Evolutionary conservation across 1,140 invertebrate species (phyloP), one percentile per base, ranked within the genome.

Genomic region (Microplitis mediator): DNA sequence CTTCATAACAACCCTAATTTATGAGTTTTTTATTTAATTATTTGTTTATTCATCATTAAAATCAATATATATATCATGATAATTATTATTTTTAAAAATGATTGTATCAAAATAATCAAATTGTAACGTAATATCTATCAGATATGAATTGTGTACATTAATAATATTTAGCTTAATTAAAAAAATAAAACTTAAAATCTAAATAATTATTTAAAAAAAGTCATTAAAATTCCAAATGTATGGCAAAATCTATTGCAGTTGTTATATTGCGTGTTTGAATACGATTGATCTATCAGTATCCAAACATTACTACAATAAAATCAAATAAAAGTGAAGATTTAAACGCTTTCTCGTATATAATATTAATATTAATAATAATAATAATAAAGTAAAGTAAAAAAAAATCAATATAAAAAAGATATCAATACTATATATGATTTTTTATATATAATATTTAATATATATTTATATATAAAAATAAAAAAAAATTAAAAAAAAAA

Each of bases 181-280:
- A 65, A 36, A 64, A 64, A 35, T 31, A 36, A 64, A 64, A 14
- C 32, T 65, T 16, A 65, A 23, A 72, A 58, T 50, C 23, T 54
- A 54, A 65, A 56, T 45, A 45, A 45, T 45, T 11, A 45, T 45
- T 45, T 45, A 6, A 45, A 45, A 45, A 45, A 45, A 45, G 3
- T 9, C 2, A 39, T 45, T 9, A 9, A 45, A 9, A 45, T 45
- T 45, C 58, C 23, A 23, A n/a, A 14, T 65, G 51, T 71, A 71
- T 71, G 69, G 69, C 69, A 71, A 71, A 23, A 64, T 65, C 69
- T 71, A 71, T 71, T 71, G 69, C 62, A 71, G 52, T 71, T 65
- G 32, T 51, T 71, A 65, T 71, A 71, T 71, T 71, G 69, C 69
- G 64, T 71, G 50, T 66, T 45, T 50, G 62, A 71, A 50, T 23